Percentiles rank a stretch among this genome's conserved stretches.
Evolutionary conservation across 2,888 invertebrate species (phyloP).

Genomic region (Amblyjoppa fuscipennis): DNA sequence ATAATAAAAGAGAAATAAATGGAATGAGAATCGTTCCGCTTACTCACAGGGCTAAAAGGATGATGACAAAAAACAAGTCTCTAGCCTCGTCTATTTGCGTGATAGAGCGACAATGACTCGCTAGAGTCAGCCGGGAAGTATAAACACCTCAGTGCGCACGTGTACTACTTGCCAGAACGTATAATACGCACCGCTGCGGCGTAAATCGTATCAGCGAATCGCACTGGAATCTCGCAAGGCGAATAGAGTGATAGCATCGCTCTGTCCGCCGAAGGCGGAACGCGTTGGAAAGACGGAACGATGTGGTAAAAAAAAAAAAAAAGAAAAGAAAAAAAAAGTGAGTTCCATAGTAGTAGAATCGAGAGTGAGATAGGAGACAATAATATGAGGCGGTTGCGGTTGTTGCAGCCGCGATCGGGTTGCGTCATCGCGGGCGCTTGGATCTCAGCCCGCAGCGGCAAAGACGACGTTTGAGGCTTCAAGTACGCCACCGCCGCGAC

Average conservation of each 20-base stretch:
- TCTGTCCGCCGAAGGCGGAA: neutral
- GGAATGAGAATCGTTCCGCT: neutral
- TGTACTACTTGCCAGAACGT: conserved; percentile 36
- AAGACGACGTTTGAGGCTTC: conserved; percentile 14
- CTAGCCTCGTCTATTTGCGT: conserved; percentile 2
- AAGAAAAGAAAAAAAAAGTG: neutral
- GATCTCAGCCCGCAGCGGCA: conserved; percentile 27
- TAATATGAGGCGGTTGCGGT: conserved; percentile 12
- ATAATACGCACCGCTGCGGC: conserved; percentile 22
- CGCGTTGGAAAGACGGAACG: neutral
- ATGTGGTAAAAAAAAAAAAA: neutral
- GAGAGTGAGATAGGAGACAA: conserved; percentile 5
- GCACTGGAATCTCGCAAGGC: conserved; percentile 1
- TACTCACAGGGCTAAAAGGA: neutral
- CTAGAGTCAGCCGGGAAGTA: neutral
- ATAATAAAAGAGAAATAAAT: neutral
- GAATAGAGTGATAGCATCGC: neutral
- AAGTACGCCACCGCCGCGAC: conserved; percentile 25
- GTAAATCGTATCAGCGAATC: conserved; percentile 43
- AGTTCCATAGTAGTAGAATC: conserved; percentile 1
- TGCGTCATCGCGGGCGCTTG: conserved; percentile 34
- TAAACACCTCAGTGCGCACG: conserved; percentile 34
- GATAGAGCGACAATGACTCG: conserved; percentile 12
- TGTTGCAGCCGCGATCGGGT: conserved; percentile 8
- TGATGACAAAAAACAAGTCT: neutral